These are phyloP conservation scores for Coelogynopora nodosa DNA, from an alignment of 2,888 invertebrate species.

Conservation along the genomic window DNA sequence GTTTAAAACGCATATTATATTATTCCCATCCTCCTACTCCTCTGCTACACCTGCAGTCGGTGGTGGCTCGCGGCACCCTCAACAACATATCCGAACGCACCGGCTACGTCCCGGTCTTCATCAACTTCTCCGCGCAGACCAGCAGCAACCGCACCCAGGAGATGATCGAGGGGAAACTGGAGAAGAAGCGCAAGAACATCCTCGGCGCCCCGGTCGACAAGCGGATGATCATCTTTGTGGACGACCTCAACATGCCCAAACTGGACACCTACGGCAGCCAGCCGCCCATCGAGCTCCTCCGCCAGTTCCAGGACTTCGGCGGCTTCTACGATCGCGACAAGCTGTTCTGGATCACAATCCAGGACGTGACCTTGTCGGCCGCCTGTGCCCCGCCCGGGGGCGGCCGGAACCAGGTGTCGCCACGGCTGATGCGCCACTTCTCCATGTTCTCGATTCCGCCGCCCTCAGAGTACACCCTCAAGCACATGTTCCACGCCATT, in stretches of 20 bases:
- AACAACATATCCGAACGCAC: conserved; percentile 67
- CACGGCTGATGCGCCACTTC: conserved; percentile 61
- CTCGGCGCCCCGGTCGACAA: conserved; percentile 65
- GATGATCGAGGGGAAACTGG: conserved; percentile 79
- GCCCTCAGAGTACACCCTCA: conserved; percentile 61
- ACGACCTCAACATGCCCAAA: conserved; percentile 84
- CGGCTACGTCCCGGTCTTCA: conserved; percentile 71
- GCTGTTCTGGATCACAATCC: conserved; percentile 80
- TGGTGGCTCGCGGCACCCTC: conserved; percentile 74
- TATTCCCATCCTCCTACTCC: background rate
- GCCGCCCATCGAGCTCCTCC: conserved; percentile 63
- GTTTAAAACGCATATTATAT: too few species aligned
- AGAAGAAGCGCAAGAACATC: conserved; percentile 74
- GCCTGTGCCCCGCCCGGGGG: conserved; percentile 63
- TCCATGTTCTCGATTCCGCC: conserved; percentile 60
- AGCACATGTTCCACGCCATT: conserved; percentile 60
- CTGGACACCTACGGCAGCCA: conserved; percentile 62
- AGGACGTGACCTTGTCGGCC: conserved; percentile 69
- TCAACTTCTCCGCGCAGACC: conserved; percentile 88
- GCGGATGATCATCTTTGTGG: conserved; percentile 77
- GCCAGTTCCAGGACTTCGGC: conserved; percentile 75
- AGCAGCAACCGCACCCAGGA: conserved; percentile 76
- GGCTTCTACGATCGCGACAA: conserved; percentile 83
- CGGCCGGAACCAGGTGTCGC: conserved; percentile 60
- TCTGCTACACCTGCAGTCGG: conserved; percentile 65